Conservation (phyloP, 2,113 vertebrate genomes). For the Larimichthys crocea region DNA sequence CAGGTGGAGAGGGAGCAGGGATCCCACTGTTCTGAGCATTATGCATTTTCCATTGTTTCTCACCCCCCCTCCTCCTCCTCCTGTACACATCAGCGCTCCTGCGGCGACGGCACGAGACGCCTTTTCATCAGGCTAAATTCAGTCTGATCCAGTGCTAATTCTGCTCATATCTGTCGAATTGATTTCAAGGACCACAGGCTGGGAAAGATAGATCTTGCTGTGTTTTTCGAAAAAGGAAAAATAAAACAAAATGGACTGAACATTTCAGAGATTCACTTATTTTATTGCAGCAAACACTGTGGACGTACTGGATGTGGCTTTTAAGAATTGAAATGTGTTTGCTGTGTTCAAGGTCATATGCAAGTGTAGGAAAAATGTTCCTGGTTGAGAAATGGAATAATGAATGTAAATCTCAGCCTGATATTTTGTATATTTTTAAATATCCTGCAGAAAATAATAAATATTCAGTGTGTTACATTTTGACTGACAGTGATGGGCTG, state of each 20-base stretch:
- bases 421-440: neutral
- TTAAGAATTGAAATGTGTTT: constrained; percentile 8
- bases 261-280: constrained; percentile 10
- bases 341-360: neutral
- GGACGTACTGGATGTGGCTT: neutral
- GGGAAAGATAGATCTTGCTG: constrained; percentile 43
- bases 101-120: constrained; percentile 62
- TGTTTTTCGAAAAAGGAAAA: constrained; percentile 27
- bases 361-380: neutral
- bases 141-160: constrained; percentile 73
- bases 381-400: constrained; percentile 5
- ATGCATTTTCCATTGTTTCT: constrained; percentile 80
- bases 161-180: constrained; percentile 70
- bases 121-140: constrained; percentile 77
- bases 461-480: constrained; percentile 16
- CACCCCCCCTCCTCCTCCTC: constrained; percentile 53
- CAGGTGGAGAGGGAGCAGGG: constrained; percentile 83
- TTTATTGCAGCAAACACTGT: constrained; percentile 17
- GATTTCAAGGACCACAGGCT: constrained; percentile 70
- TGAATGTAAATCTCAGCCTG: neutral
- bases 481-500: constrained; percentile 23
- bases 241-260: neutral
- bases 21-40: constrained; percentile 80
- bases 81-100: constrained; percentile 61
- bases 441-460: neutral